Conservation (phyloP, 2,888 invertebrate species). For the Octonoba sinensis region DNA sequence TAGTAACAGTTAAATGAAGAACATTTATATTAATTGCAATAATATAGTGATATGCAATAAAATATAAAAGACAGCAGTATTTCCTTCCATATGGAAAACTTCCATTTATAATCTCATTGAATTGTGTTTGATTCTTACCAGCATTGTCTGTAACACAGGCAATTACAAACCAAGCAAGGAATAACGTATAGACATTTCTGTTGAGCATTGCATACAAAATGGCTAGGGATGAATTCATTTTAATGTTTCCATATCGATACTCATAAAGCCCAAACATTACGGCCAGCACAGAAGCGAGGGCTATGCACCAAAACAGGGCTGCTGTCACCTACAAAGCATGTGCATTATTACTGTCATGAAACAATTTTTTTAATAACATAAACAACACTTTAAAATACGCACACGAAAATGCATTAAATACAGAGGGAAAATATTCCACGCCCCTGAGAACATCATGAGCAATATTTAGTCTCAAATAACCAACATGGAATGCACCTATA, state of each 20-base stretch:
- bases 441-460: too few relatives aligned
- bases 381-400: not conserved
- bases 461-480: too few relatives aligned
- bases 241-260: slow-evolving; percentile 36
- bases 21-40: too few relatives aligned
- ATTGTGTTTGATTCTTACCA: slow-evolving; percentile 10
- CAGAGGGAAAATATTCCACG: too few relatives aligned
- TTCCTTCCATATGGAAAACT: too few relatives aligned
- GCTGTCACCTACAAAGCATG: slow-evolving; percentile 18
- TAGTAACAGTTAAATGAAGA: too few relatives aligned
- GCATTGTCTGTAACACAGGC: slow-evolving; percentile 50
- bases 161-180: slow-evolving; percentile 46
- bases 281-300: slow-evolving; percentile 41
- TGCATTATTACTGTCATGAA: too few relatives aligned
- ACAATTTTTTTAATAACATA: too few relatives aligned
- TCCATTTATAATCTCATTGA: too few relatives aligned
- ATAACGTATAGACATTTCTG: slow-evolving; percentile 44
- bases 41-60: too few relatives aligned
- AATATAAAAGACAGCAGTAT: too few relatives aligned
- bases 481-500: too few relatives aligned
- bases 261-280: slow-evolving; percentile 52
- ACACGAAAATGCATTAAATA: not conserved
- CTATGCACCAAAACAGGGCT: slow-evolving; percentile 35
- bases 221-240: slow-evolving; percentile 44
- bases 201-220: slow-evolving; percentile 60